Evolutionary conservation across 2,113 vertebrate genomes (phyloP), one percentile per base, ranked within the genome.

Genomic region (Gobio gobio): DNA sequence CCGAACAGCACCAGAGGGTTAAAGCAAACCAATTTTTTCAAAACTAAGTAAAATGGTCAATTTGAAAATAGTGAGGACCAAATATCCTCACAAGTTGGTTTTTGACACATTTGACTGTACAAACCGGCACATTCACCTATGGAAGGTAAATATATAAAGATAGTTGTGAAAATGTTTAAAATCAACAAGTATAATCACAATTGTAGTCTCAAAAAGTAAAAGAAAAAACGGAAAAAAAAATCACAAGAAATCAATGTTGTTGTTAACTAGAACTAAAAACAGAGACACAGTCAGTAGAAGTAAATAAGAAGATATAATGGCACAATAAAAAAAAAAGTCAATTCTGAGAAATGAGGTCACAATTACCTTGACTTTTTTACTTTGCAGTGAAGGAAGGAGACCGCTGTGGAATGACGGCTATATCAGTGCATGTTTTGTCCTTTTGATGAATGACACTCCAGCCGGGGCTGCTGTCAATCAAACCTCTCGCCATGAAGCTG

Each of bases 391-490:
- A 18, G 22, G 7, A 64, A 49, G 47, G 40, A 29, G 56, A 66
- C 36, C 20, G 68, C 61, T 63, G 33, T 59, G 40, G 59, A 75
- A 43, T 51, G 82, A 81, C 33, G 33, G 86, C 78, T 89, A 81
- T 80, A 78, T 70, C 43, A 83, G 26, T 40, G 40, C 12, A 12
- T 29, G 33, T 78, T 33, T 51, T 33, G 75, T 33, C 49, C 10
- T 73, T 51, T 84, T 88, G 85, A 91, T 83, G 61, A 84, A 90
- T 87, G 75, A 85, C 73, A 80, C 77, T 89, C 89, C 73, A 84
- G 51, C 64, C 82, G 26, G 78, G 87, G 87, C 79, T 81, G 86
- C 85, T 76, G 81, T 86, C 87, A 87, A 78, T 68, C 83, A 91
- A 89, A 79, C 54, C 61, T 68, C 59, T 49, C 20, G 33, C 75